Evolutionary conservation across 2,113 vertebrate genomes (phyloP).

Genomic region (Hyla sarda): DNA sequence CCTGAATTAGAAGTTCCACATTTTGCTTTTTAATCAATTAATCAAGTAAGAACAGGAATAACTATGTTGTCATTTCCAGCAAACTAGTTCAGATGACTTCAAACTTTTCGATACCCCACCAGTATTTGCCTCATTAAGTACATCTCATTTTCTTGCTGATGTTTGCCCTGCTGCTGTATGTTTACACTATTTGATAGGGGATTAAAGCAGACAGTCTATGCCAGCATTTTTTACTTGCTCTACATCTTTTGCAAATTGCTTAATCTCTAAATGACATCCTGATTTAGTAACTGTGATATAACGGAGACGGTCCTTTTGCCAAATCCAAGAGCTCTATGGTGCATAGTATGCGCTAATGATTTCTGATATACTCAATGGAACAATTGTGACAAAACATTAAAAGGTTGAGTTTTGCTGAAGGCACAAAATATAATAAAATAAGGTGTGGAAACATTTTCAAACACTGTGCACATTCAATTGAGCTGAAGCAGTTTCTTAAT

Average conservation of each 20-base stretch:
- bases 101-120: constrained; percentile 26
- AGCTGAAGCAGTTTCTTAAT: constrained; percentile 26
- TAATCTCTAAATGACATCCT: constrained; percentile 38
- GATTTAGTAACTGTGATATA: constrained; percentile 45
- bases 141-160: constrained; percentile 44
- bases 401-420: constrained; percentile 30
- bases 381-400: constrained; percentile 24
- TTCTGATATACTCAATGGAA: constrained; percentile 7
- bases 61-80: background rate
- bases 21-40: background rate
- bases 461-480: constrained; percentile 42
- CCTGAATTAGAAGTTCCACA: no score
- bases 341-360: constrained; percentile 15
- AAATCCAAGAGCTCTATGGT: constrained; percentile 23
- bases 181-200: constrained; percentile 39
- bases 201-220: constrained; percentile 32
- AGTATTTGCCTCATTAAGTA: constrained; percentile 47
- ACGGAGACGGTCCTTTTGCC: constrained; percentile 8
- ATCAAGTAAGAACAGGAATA: background rate
- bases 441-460: constrained; percentile 30
- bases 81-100: constrained; percentile 6
- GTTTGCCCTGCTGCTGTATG: constrained; percentile 8
- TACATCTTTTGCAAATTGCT: constrained; percentile 41
- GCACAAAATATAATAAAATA: constrained; percentile 28
- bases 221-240: constrained; percentile 38